Evolutionary conservation across 2,888 invertebrate genomes (phyloP).

Genomic region (Monoplex corrugatus): DNA sequence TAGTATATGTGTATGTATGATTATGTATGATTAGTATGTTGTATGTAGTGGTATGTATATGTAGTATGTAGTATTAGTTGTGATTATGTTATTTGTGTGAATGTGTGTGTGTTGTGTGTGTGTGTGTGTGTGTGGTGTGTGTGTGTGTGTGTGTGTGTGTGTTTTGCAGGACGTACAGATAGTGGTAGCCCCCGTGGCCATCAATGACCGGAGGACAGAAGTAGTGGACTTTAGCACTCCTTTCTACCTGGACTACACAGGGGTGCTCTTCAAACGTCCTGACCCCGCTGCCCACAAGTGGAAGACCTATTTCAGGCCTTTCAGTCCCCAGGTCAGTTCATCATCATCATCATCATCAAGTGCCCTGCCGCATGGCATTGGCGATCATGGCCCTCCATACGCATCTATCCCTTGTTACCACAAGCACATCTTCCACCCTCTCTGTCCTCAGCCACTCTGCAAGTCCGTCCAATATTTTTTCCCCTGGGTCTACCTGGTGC

Average conservation of each 20-base stretch:
- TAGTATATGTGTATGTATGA: neutral
- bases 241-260: constrained; percentile 42
- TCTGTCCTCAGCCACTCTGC: too few species aligned
- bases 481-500: too few species aligned
- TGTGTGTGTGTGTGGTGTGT: too few species aligned
- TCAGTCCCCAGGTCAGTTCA: constrained; percentile 17
- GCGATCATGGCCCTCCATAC: too few species aligned
- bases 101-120: neutral
- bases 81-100: too few species aligned
- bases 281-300: constrained; percentile 6
- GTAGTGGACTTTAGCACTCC: constrained; percentile 36
- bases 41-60: neutral
- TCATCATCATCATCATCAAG: too few species aligned
- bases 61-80: neutral
- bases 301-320: constrained; percentile 40
- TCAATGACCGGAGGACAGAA: neutral
- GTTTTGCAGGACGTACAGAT: constrained; percentile 28
- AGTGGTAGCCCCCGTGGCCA: constrained; percentile 29
- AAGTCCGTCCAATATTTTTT: too few species aligned
- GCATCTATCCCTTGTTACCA: too few species aligned
- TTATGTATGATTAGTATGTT: too few species aligned
- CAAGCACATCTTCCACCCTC: too few species aligned
- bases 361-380: too few species aligned
- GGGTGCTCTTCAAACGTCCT: constrained; percentile 14
- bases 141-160: neutral